Evolutionary conservation across 1,140 invertebrate species (phyloP).

Genomic region (Limonius californicus): DNA sequence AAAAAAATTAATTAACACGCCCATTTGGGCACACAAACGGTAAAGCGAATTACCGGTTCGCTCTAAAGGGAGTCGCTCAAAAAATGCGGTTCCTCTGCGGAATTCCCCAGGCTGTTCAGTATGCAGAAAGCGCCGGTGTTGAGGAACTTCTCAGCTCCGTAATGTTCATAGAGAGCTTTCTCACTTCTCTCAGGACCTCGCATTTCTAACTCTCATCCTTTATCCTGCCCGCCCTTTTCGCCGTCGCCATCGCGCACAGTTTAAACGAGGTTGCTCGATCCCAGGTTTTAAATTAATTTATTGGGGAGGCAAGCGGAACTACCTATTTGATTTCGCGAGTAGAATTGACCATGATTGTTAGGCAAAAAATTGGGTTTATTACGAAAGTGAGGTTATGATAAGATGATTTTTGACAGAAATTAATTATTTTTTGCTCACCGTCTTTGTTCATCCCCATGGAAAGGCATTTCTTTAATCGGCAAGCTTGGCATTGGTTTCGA

Average conservation of each 20-base stretch:
- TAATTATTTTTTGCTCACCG: constrained; percentile 78
- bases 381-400: too few species aligned
- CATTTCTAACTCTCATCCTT: constrained; percentile 23
- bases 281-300: neutral
- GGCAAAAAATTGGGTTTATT: too few species aligned
- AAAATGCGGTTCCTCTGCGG: neutral
- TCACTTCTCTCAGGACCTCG: constrained; percentile 37
- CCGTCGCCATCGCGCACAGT: neutral
- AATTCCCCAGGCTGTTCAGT: constrained; percentile 27
- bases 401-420: too few species aligned
- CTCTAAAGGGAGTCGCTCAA: neutral
- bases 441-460: constrained; percentile 99
- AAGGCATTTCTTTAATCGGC: constrained; percentile 95
- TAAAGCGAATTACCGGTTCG: too few species aligned
- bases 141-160: constrained; percentile 37
- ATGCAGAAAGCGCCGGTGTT: constrained; percentile 30
- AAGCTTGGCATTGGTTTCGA: constrained; percentile 97
- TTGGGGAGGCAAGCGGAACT: too few species aligned
- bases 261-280: too few species aligned
- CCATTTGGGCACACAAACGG: too few species aligned
- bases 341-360: too few species aligned
- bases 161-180: constrained; percentile 39
- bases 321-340: too few species aligned
- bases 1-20: too few species aligned
- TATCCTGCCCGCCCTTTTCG: constrained; percentile 26